A percentile compares a stretch with the other conserved stretches of the same genome.
Evolutionary conservation across 1,140 invertebrate species (phyloP).

Genomic region (Drosophila lowei): DNA sequence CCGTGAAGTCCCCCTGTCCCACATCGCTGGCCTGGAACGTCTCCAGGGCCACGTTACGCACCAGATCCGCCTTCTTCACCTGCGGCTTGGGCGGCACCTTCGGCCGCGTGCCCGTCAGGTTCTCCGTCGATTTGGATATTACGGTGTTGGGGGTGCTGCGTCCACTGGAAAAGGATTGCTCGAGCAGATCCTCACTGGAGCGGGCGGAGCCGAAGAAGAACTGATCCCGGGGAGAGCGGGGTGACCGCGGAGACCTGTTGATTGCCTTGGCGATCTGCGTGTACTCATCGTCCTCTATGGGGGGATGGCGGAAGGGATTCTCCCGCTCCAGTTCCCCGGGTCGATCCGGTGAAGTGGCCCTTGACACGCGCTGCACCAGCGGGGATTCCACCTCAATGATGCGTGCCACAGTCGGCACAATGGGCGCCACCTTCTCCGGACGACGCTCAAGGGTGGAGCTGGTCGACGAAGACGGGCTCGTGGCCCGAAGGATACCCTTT

Average conservation of each 20-base stretch:
- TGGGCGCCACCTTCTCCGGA: slow-evolving; percentile 56
- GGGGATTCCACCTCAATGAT: slow-evolving; percentile 76
- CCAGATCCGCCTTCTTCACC: slow-evolving; percentile 76
- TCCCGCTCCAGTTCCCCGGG: slow-evolving; percentile 74
- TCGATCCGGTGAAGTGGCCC: slow-evolving; percentile 63
- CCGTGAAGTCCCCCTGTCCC: slow-evolving; percentile 78
- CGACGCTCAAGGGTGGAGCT: slow-evolving; percentile 60
- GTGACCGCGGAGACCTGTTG: slow-evolving; percentile 65
- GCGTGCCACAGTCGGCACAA: slow-evolving; percentile 72
- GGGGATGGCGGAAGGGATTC: slow-evolving; percentile 74
- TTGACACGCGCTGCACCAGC: slow-evolving; percentile 58
- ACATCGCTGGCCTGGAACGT: slow-evolving; percentile 77
- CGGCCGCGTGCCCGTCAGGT: slow-evolving; percentile 60
- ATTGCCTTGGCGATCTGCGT: slow-evolving; percentile 73
- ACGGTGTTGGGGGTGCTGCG: slow-evolving; percentile 71
- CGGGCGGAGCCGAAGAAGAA: slow-evolving; percentile 72
- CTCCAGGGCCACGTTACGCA: slow-evolving; percentile 74
- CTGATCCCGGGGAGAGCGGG: slow-evolving; percentile 58
- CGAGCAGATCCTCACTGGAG: slow-evolving; percentile 74
- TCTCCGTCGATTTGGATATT: slow-evolving; percentile 74
- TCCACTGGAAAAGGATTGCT: slow-evolving; percentile 66
- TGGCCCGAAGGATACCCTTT: slow-evolving; percentile 76
- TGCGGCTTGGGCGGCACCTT: slow-evolving; percentile 78
- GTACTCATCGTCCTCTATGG: slow-evolving; percentile 63
- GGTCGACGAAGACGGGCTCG: slow-evolving; percentile 70